Conservation (phyloP, 64 coral and sea anemone genomes). For the Stylophora pistillata region DNA sequence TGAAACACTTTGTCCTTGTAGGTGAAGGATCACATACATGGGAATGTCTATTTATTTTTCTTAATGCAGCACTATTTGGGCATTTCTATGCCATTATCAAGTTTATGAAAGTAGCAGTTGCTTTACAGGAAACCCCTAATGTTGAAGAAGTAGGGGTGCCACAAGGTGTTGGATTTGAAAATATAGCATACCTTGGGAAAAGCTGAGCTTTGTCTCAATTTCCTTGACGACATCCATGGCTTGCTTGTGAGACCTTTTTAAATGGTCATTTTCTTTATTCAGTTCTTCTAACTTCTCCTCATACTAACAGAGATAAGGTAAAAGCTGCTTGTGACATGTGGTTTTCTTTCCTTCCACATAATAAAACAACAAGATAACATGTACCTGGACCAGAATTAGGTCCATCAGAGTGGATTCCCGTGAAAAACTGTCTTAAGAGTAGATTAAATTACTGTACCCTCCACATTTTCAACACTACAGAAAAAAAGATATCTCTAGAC, state of each 20-base stretch:
- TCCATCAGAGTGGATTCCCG: too few species aligned
- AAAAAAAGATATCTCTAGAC: background rate
- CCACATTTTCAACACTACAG: background rate
- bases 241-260: slow-evolving; percentile 56
- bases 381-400: too few species aligned
- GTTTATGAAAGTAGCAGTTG: too few species aligned
- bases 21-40: too few species aligned
- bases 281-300: slow-evolving; percentile 7
- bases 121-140: too few species aligned
- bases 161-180: too few species aligned
- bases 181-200: slow-evolving; percentile 72
- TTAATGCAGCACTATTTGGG: too few species aligned
- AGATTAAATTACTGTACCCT: background rate
- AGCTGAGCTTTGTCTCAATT: slow-evolving; percentile 71
- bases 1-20: too few species aligned
- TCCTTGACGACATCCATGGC: slow-evolving; percentile 72
- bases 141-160: too few species aligned
- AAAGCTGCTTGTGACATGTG: background rate
- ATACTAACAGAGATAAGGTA: background rate
- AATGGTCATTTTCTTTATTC: slow-evolving; percentile 45
- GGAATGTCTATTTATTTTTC: too few species aligned
- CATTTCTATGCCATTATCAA: too few species aligned
- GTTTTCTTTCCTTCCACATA: slow-evolving; percentile 1
- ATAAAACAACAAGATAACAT: background rate
- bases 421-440: too few species aligned